Evolutionary conservation across 1,140 invertebrate species (phyloP).

Genomic region (Drosophila leontia): DNA sequence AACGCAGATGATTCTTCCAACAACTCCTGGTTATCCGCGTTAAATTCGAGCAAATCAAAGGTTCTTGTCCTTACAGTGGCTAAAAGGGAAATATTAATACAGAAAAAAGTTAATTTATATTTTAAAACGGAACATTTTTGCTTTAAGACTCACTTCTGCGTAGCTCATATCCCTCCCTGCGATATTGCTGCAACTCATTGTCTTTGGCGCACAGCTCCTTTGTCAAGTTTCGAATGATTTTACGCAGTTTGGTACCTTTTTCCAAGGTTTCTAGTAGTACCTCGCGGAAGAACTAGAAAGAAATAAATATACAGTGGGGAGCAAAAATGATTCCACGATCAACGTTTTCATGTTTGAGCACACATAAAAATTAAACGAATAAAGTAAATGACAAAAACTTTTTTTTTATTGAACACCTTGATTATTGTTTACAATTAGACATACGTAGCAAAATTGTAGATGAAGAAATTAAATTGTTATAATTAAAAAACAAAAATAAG

Average conservation of each 20-base stretch:
- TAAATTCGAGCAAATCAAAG: slow-evolving; percentile 53
- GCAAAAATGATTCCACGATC: no score
- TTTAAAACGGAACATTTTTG: no score
- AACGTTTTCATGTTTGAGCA: no score
- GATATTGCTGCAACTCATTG: slow-evolving; percentile 66
- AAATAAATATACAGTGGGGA: neutral
- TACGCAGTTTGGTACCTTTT: slow-evolving; percentile 1
- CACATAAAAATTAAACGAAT: no score
- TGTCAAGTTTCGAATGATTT: slow-evolving; percentile 5
- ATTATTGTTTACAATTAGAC: no score
- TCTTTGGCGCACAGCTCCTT: slow-evolving; percentile 64
- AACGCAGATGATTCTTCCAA: slow-evolving; percentile 18
- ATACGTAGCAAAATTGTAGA: no score
- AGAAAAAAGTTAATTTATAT: no score
- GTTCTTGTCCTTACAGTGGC: slow-evolving; percentile 59
- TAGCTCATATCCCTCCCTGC: slow-evolving; percentile 53
- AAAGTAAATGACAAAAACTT: no score
- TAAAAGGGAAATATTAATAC: slow-evolving; percentile 4
- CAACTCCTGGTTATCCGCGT: slow-evolving; percentile 17
- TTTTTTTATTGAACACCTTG: no score
- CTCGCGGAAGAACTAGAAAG: slow-evolving; percentile 44
- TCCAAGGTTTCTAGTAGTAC: neutral
- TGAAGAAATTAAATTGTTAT: no score
- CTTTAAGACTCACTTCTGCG: slow-evolving; percentile 52
- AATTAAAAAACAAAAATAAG: no score